phyloP scores from a whole-genome alignment of 2,113 vertebrate genomes.

The Acrocephalus arundinaceus region DNA sequence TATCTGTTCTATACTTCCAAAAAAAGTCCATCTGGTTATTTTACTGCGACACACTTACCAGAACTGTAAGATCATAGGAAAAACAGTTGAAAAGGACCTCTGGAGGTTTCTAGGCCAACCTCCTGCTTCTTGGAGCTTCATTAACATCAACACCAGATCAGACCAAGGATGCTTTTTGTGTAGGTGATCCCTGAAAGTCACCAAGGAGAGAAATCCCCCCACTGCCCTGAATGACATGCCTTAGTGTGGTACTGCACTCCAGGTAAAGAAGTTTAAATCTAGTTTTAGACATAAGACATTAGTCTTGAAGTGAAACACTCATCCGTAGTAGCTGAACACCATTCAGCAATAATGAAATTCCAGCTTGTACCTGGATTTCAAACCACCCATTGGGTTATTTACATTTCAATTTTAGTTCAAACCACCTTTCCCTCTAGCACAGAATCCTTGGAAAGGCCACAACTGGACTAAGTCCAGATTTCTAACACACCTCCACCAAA shows the following conservation, averaged over 20 bases:
- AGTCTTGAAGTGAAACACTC: neutral
- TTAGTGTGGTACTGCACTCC: neutral
- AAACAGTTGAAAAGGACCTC: conserved; percentile 10
- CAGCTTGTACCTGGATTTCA: neutral
- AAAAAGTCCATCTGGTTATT: conserved; percentile 63
- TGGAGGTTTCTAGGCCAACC: conserved; percentile 38
- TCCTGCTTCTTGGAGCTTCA: neutral
- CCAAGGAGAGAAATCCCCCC: conserved; percentile 1
- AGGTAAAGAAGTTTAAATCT: neutral
- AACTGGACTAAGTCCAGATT: neutral
- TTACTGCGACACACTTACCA: conserved; percentile 51
- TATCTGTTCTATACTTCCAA: conserved; percentile 58
- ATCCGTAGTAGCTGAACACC: neutral
- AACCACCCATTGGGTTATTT: neutral
- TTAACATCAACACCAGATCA: neutral
- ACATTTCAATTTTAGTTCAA: neutral
- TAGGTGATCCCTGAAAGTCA: neutral
- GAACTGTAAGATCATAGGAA: conserved; percentile 48
- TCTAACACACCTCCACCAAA: neutral
- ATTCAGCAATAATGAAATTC: neutral
- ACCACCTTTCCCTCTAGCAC: neutral
- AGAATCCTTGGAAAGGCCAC: neutral
- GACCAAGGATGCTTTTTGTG: neutral
- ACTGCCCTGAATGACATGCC: neutral
- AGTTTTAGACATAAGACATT: neutral